These are phyloP conservation scores for Motacilla alba DNA, from an alignment of 2,113 vertebrate genomes.

Conservation along the genomic window DNA sequence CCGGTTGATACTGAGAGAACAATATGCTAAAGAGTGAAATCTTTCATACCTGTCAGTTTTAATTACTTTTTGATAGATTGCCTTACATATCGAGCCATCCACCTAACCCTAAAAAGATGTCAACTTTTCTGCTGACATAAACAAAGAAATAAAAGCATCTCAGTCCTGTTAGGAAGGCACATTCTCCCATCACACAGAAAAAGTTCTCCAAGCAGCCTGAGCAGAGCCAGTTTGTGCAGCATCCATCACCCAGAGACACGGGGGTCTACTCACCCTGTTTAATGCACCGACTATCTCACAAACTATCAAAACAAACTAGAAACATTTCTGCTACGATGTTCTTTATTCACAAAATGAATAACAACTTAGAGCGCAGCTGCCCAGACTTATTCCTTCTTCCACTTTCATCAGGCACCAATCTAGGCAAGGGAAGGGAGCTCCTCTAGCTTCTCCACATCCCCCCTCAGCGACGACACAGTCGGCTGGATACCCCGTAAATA, in stretches of 20 bases:
- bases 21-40: not conserved
- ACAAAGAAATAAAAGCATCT: not conserved
- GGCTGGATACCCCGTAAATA: fast-evolving
- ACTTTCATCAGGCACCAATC: not conserved
- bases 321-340: not conserved
- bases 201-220: not conserved
- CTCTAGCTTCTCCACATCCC: fast-evolving
- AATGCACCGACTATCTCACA: not conserved
- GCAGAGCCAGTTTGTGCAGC: not conserved
- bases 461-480: fast-evolving
- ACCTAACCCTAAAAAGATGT: too few species aligned
- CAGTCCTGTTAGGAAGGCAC: not conserved
- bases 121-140: not conserved
- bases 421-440: not conserved
- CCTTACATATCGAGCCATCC: fast-evolving
- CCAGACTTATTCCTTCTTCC: not conserved
- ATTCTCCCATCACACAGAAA: not conserved
- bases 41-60: not conserved
- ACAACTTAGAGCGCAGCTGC: not conserved
- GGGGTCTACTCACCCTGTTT: not conserved
- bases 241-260: fast-evolving
- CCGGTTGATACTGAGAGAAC: not conserved
- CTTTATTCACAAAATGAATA: not conserved
- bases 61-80: not conserved
- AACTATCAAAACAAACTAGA: not conserved